Base-by-base conservation (phyloP, 2,113 vertebrate genomes). In the Trochalopteron elliotii region DNA sequence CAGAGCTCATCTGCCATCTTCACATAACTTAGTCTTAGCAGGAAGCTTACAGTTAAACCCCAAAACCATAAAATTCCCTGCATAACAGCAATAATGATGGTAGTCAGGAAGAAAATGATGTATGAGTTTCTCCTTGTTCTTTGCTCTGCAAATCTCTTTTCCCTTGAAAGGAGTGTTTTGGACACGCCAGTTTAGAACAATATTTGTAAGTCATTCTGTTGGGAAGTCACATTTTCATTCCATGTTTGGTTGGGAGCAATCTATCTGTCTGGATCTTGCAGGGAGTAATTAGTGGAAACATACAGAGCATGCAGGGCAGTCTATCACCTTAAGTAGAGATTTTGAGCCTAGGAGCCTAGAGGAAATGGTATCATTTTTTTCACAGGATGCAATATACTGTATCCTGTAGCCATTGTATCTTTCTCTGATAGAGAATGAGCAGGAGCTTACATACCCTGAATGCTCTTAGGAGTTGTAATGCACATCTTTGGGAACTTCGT, bases 251-350 rank as follows among this genome's bases (percentile, higher is more conserved):
- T 74, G 23, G 40, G 74, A 87, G n/a, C 55, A 80, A 80, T 75
- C 45, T 92, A 74, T 57, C 81, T 59, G 81, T 77, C 68, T 65
- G 81, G 76, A 92, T 93, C 78, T 91, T 97, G 65, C 49, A 87
- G 61, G 55, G 81, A 72, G 61, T 93, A 79, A 64, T 93, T 82
- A 89, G 61, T 42, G 12, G 85, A 94, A 92, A 77, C 15, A 78
- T 53, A 56, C 25, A 64, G 89, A 81, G 45, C 67, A 83, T 57
- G 47, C 30, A 85, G 78, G 77, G 40, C 55, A 80, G 37, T 69
- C 91, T 89, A 1, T 67, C n/a, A 63, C 40, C 61, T 80, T 37
- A 91, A 71, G 42, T 3, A 59, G 37, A n/a, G 42, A 44, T 93
- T 94, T 61, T 64, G 75, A 49, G 15, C 67, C 35, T 57, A 30